These are phyloP conservation scores for Cardiocondyla obscurior DNA, from an alignment of 1,140 invertebrate species.

Conservation along the genomic window DNA sequence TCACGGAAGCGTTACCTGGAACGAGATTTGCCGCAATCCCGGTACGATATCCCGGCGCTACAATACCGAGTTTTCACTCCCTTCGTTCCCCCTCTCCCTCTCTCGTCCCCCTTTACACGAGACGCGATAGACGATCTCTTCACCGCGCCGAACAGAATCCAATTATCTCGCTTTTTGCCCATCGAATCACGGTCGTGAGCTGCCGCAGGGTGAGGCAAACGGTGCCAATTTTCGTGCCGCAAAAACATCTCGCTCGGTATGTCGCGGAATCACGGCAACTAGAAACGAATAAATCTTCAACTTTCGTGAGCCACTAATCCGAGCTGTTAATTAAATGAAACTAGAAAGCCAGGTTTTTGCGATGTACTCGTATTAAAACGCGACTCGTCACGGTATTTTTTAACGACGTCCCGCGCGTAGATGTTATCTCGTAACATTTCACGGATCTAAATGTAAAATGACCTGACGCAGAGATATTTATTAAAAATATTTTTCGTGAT, in stretches of 20 bases:
- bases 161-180: slow-evolving; percentile 47
- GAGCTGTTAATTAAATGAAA: slow-evolving; percentile 36
- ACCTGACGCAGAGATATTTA: no score
- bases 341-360: not conserved
- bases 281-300: slow-evolving; percentile 1
- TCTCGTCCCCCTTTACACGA: not conserved
- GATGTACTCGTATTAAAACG: not conserved
- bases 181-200: slow-evolving; percentile 4
- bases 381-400: not conserved
- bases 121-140: slow-evolving; percentile 19
- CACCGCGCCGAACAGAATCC: slow-evolving; percentile 23
- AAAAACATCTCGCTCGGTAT: slow-evolving; percentile 24
- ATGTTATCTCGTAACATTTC: not conserved
- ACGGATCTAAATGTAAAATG: no score
- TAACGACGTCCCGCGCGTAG: slow-evolving; percentile 1
- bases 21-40: not conserved
- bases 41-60: not conserved
- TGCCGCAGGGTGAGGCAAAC: not conserved
- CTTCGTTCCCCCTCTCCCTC: no score
- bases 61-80: slow-evolving; percentile 18
- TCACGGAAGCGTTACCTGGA: slow-evolving; percentile 10
- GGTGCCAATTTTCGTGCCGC: slow-evolving; percentile 39
- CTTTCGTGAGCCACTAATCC: not conserved
- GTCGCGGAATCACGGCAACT: not conserved
- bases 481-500: not conserved